A percentile compares a stretch with the other conserved stretches of the same genome.
These are phyloP conservation scores for Zaprionus obscuricornis DNA, from an alignment of 2,888 invertebrate genomes.

Conservation along the genomic window DNA sequence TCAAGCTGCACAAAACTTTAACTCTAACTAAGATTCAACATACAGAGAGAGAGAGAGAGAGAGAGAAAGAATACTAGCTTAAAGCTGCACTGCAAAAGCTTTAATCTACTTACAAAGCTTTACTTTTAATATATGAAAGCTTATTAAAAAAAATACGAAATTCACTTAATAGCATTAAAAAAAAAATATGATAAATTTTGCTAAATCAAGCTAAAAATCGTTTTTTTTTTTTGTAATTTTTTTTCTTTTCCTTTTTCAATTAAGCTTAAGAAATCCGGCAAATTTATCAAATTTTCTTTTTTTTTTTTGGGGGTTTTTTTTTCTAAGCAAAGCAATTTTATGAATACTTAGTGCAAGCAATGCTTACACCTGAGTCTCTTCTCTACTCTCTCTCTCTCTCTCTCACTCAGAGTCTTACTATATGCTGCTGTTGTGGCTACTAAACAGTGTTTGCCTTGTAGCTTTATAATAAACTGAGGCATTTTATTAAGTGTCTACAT, in stretches of 20 bases:
- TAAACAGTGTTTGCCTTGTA: conserved; percentile 24
- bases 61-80: too few species aligned
- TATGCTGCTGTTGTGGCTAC: conserved; percentile 44
- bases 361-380: conserved; percentile 57
- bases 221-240: too few species aligned
- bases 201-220: too few species aligned
- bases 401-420: conserved; percentile 15
- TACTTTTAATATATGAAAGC: too few species aligned
- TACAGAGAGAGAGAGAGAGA: background rate
- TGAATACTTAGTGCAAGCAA: conserved; percentile 23
- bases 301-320: background rate
- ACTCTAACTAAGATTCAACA: too few species aligned
- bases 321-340: conserved; percentile 21
- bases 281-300: conserved; percentile 48
- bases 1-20: too few species aligned
- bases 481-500: conserved; percentile 34
- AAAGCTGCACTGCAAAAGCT: too few species aligned
- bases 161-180: too few species aligned
- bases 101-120: too few species aligned
- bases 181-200: too few species aligned
- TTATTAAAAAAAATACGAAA: too few species aligned
- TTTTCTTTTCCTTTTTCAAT: too few species aligned
- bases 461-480: conserved; percentile 13
- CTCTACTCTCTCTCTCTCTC: background rate
- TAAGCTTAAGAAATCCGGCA: conserved; percentile 40